Evolutionary conservation across 2,797 vertebrate species (phyloP).

Genomic region (Nyctalus aviator): DNA sequence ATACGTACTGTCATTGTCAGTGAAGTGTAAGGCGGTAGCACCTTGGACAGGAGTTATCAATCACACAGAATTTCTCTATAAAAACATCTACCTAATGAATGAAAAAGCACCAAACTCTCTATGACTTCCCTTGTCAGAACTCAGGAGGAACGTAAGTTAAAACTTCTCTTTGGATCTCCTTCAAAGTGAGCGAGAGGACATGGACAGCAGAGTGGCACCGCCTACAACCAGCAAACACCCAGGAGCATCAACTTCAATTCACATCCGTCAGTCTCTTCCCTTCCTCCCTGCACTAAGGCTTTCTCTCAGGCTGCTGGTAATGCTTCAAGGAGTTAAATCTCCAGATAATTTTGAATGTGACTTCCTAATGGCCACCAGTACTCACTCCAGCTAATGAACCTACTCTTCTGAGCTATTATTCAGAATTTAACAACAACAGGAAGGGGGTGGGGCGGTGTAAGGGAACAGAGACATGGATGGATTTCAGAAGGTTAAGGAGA

Average conservation of each 20-base stretch:
- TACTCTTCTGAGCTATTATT: background rate
- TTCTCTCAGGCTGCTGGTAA: conserved; percentile 1
- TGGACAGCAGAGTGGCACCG: background rate
- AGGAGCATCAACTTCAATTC: conserved; percentile 28
- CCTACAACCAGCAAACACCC: background rate
- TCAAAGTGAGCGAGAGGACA: background rate
- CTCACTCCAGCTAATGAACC: conserved; percentile 64
- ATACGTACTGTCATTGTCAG: background rate
- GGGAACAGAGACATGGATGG: conserved; percentile 7
- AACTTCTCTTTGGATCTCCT: background rate
- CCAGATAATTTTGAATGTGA: conserved; percentile 48
- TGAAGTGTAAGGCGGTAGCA: background rate
- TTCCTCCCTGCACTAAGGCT: background rate
- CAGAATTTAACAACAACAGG: conserved; percentile 16
- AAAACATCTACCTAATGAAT: background rate
- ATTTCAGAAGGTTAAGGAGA: background rate
- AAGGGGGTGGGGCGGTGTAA: background rate
- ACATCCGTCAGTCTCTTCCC: conserved; percentile 22
- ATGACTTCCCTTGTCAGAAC: background rate
- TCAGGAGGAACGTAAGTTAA: conserved; percentile 20
- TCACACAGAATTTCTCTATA: background rate
- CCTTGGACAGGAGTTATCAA: background rate
- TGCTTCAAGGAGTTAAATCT: conserved; percentile 51
- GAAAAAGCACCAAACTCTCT: background rate
- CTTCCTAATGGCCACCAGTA: conserved; percentile 68